Conservation (phyloP, 2,888 invertebrate species). For the Chrysopilus asiliformis region DNA sequence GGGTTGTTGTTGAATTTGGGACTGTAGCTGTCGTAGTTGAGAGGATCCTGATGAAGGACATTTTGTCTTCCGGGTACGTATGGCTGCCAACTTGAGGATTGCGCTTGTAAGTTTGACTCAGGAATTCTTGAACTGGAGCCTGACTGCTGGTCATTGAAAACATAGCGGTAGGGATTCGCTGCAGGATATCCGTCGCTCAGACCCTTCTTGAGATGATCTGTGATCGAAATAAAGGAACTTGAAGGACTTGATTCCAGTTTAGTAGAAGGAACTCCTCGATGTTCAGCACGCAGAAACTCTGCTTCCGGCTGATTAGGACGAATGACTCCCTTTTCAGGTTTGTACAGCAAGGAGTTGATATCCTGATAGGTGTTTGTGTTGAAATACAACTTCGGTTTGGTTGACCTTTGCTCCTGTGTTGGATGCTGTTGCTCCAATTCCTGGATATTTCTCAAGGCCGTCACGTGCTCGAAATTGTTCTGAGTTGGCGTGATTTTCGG, state of each 20-base stretch:
- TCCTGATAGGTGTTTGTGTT: slow-evolving; percentile 35
- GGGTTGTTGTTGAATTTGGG: slow-evolving; percentile 35
- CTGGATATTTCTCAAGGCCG: slow-evolving; percentile 30
- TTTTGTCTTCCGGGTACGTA: slow-evolving; percentile 18
- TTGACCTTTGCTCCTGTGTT: slow-evolving; percentile 20
- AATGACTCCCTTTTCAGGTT: slow-evolving; percentile 21
- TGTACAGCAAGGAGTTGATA: slow-evolving; percentile 32
- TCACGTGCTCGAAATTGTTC: slow-evolving; percentile 33
- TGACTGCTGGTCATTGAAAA: slow-evolving; percentile 26
- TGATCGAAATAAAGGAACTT: neutral
- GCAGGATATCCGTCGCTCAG: slow-evolving; percentile 25
- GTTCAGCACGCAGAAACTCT: slow-evolving; percentile 3
- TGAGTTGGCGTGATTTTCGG: slow-evolving; percentile 14
- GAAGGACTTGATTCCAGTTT: slow-evolving; percentile 1
- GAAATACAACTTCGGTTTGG: slow-evolving; percentile 29
- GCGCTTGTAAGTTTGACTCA: too few species aligned
- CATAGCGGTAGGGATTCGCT: slow-evolving; percentile 28
- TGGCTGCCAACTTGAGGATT: slow-evolving; percentile 19
- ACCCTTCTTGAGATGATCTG: slow-evolving; percentile 1
- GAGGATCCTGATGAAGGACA: slow-evolving; percentile 11
- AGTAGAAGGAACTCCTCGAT: slow-evolving; percentile 1
- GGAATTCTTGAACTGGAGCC: too few species aligned
- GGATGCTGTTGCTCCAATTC: slow-evolving; percentile 31
- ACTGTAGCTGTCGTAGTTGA: slow-evolving; percentile 31
- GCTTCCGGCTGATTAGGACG: neutral